Base-by-base conservation (phyloP, 2,797 vertebrate genomes). In the Paratrypauchen microcephalus region DNA sequence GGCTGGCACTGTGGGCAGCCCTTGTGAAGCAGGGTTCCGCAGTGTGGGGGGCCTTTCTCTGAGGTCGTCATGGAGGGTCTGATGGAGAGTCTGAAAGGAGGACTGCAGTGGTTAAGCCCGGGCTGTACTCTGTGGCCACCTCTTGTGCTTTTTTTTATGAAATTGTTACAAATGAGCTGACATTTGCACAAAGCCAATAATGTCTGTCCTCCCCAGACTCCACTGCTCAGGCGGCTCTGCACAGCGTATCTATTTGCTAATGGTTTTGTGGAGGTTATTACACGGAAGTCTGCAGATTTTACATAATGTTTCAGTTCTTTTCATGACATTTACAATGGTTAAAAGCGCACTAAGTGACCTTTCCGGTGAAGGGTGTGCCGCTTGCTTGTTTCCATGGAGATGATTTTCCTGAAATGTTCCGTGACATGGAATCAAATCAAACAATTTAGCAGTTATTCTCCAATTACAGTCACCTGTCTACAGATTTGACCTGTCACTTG, bases 31-130 rank as follows among this genome's bases (percentile, higher is more conserved):
- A 78, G 81, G 86, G 71, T 83, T 80, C 80, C 1, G 63, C 84
- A 85, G 82, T 70, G 64, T 80, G 65, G 76, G 26, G 73, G 65
- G 79, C 79, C 76, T 81, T 82, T 77, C 47, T 71, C 13, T 62
- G 23, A 66, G 36, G 41, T 50, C 60, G 45, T 59, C 72, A 72
- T 72, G 72, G 63, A 66, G 70, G 75, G 56, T 21, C 70, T 55
- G 52, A 23, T 55, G 9, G 50, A 12, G 21, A 74, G 70, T 72
- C 54, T 54, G 24, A 39, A 28, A 71, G 39, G 59, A 76, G 54
- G 50, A 1, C 7, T 70, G 52, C 30, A 66, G 50, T 66, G 32
- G 18, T 62, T 70, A 12, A 52, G n/a, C 12, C 7, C 41, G 30
- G 11, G 41, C 9, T 36, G n/a, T 16, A n/a, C 2, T 59, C 50